Conservation (phyloP, 2,797 vertebrate genomes). For the Sebastes itinus region DNA sequence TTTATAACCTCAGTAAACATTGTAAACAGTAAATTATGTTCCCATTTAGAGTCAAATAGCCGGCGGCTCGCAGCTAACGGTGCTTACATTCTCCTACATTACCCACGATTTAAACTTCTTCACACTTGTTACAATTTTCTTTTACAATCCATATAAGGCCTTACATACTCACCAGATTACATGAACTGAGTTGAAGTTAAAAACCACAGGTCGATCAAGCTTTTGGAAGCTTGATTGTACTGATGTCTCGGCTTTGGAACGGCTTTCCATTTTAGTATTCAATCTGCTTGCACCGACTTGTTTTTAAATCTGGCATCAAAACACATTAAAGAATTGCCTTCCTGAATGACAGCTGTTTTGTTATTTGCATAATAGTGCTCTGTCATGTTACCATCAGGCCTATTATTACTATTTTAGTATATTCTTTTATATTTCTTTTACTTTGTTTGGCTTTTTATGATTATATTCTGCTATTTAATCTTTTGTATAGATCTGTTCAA, state of each 20-base stretch:
- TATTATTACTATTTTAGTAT: neutral
- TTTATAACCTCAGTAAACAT: too few species aligned
- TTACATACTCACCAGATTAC: neutral
- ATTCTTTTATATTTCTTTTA: neutral
- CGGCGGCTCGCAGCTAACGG: too few species aligned
- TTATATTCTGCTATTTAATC: neutral
- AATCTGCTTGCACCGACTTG: neutral
- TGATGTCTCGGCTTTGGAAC: neutral
- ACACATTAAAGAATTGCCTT: neutral
- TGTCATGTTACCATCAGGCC: neutral
- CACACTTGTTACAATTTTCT: neutral
- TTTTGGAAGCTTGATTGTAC: neutral
- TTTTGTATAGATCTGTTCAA: neutral
- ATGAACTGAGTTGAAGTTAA: neutral
- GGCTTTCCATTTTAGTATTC: neutral
- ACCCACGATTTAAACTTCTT: neutral
- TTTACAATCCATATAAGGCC: neutral
- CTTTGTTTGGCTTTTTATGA: neutral
- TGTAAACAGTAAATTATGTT: too few species aligned
- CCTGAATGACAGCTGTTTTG: constrained; percentile 22
- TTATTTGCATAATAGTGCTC: constrained; percentile 12
- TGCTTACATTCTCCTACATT: neutral
- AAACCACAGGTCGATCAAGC: neutral
- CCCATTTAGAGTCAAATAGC: too few species aligned
- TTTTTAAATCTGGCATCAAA: constrained; percentile 11